Base-by-base conservation (phyloP, 2,797 vertebrate species). In the Cynodonichthys magdalenae region DNA sequence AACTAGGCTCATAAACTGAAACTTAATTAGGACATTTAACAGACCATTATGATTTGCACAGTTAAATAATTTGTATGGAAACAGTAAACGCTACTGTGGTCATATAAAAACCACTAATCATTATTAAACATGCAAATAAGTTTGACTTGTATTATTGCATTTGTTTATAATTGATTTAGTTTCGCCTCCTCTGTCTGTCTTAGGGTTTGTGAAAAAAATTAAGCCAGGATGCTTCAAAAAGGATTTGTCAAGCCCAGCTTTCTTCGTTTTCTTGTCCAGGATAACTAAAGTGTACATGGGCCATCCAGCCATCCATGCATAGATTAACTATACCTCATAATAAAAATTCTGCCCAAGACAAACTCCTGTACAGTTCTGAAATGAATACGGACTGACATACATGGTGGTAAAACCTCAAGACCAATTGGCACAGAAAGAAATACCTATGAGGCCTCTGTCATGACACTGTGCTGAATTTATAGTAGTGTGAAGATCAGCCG, bases 401-500 rank as follows among this genome's bases (percentile, higher is more conserved):
- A 63, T 12, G 46, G 41, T 44, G 49, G 34, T 67, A 36, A 51
- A 53, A 68, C 51, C 62, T 73, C 60, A 63, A 66, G 67, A 74
- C 48, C 3, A n/a, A 49, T 75, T 20, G 42, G 6, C 36, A 24
- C 48, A 52, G 54, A 61, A 15, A 54, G 36, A 20, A 44, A 77
- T 79, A 81, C 63, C 79, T 68, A 73, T 56, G 76, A 53, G 56
- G 46, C 42, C 36, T 60, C 55, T 80, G 62, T 82, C 69, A 68
- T 19, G n/a, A 77, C 66, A 66, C 65, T 15, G 15, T 27, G 47
- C 55, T 62, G 59, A 72, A 85, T 87, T 82, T 79, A 89, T 71
- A 46, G 59, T 17, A 41, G 67, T 53, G 58, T 70, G 75, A 87
- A 89, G 89, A 85, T 84, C 89, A 72, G 60, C 6, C 1, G 4